Percentiles rank a stretch among this genome's conserved stretches.
Evolutionary conservation across 2,888 invertebrate genomes (phyloP).

Genomic region (Villa cingulata): DNA sequence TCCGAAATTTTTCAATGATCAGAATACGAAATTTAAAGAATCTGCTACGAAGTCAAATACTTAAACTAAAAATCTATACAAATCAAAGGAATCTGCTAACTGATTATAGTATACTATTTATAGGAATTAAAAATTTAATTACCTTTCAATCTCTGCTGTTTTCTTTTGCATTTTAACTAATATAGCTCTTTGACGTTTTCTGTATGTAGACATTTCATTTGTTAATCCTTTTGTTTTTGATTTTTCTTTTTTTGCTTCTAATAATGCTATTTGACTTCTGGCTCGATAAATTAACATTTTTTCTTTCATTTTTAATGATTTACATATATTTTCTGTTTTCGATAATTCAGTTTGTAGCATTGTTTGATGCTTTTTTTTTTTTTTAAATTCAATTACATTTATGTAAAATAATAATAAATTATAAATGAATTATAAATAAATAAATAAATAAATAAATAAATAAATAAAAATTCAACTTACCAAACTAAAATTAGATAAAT

Average conservation of each 20-base stretch:
- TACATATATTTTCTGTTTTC: constrained; percentile 49
- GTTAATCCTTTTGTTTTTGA: constrained; percentile 43
- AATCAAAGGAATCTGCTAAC: too few relatives aligned
- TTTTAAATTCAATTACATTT: too few relatives aligned
- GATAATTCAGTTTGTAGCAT: constrained; percentile 53
- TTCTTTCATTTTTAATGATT: constrained; percentile 51
- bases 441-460: constrained; percentile 1
- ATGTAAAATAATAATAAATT: too few relatives aligned
- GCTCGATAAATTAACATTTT: constrained; percentile 52
- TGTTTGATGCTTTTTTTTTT: constrained; percentile 48
- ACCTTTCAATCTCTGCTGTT: constrained; percentile 52
- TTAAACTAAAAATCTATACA: too few relatives aligned
- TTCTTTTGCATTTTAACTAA: constrained; percentile 52
- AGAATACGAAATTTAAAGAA: too few relatives aligned
- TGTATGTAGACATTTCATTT: constrained; percentile 43
- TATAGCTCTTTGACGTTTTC: constrained; percentile 53
- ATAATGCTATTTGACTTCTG: constrained; percentile 47
- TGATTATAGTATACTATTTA: too few relatives aligned
- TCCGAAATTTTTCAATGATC: too few relatives aligned
- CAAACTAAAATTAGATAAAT: constrained; percentile 26
- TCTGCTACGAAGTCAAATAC: too few relatives aligned
- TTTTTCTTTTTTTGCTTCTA: constrained; percentile 51
- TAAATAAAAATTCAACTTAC: constrained; percentile 16
- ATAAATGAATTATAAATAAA: too few relatives aligned
- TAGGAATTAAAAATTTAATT: too few relatives aligned